Conservation (phyloP, 2,888 invertebrate genomes). For the Steinernema carpocapsae region DNA sequence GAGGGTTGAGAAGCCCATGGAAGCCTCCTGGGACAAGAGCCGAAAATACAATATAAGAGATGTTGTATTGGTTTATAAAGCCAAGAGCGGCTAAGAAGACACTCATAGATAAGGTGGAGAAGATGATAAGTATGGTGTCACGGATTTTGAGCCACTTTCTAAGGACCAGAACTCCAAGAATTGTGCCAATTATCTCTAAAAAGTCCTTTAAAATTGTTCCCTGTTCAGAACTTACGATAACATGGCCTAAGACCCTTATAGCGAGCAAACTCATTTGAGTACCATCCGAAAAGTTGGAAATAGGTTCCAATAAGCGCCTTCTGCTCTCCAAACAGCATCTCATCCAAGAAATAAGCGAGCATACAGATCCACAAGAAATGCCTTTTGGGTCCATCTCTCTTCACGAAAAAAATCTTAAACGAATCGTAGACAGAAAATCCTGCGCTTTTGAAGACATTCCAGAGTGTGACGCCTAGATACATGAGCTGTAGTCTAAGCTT, state of each 20-base stretch:
- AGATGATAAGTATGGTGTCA: slow-evolving; percentile 56
- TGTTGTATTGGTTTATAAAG: slow-evolving; percentile 42
- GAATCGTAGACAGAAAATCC: slow-evolving; percentile 40
- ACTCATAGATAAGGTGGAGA: slow-evolving; percentile 53
- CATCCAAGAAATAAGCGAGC: slow-evolving; percentile 60
- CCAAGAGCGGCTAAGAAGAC: slow-evolving; percentile 59
- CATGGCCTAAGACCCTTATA: slow-evolving; percentile 61
- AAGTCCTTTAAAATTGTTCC: not conserved
- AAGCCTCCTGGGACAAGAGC: slow-evolving; percentile 58
- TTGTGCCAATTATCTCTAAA: slow-evolving; percentile 63
- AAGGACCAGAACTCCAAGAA: slow-evolving; percentile 57
- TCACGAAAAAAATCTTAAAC: slow-evolving; percentile 49
- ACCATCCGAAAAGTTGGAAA: slow-evolving; percentile 62
- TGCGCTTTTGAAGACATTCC: slow-evolving; percentile 1
- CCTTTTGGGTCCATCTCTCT: slow-evolving; percentile 51
- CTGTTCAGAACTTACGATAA: slow-evolving; percentile 36
- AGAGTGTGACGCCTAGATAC: not conserved
- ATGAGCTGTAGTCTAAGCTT: no score
- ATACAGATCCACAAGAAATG: slow-evolving; percentile 59
- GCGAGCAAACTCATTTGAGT: slow-evolving; percentile 53
- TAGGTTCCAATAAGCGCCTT: slow-evolving; percentile 62
- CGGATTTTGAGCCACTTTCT: slow-evolving; percentile 55
- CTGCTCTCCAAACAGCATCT: slow-evolving; percentile 64
- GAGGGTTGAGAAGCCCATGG: slow-evolving; percentile 63
- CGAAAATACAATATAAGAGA: slow-evolving; percentile 59